Percentiles rank a stretch among this genome's conserved stretches.
These are phyloP conservation scores for Pinctada fucata DNA, from an alignment of 2,888 invertebrate species.

Conservation along the genomic window DNA sequence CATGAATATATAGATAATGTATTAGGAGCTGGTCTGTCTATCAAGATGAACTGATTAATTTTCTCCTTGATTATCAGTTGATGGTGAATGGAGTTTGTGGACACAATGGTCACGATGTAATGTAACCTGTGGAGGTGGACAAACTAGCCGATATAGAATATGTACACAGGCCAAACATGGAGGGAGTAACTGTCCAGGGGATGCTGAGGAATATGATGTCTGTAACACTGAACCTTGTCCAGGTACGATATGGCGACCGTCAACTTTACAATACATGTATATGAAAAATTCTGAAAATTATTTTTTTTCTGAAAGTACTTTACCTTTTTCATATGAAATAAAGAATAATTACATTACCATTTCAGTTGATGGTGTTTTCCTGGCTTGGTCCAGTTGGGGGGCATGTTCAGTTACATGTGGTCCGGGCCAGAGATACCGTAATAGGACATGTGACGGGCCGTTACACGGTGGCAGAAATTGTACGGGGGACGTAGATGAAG, in stretches of 20 bases:
- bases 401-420: conserved; percentile 69
- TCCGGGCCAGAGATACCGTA: conserved; percentile 60
- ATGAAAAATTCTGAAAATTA: no score
- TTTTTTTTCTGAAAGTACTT: no score
- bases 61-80: conserved; percentile 43
- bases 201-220: conserved; percentile 41
- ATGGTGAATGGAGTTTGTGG: conserved; percentile 61
- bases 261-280: no score
- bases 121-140: conserved; percentile 65
- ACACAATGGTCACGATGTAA: conserved; percentile 60
- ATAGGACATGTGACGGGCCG: conserved; percentile 61
- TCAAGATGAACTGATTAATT: no score
- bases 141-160: conserved; percentile 45
- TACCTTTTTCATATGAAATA: no score
- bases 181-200: conserved; percentile 61
- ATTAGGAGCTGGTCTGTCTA: no score
- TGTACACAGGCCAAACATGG: conserved; percentile 56
- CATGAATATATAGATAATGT: no score
- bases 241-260: conserved; percentile 36
- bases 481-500: conserved; percentile 52
- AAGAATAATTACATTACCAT: no score
- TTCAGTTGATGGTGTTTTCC: conserved; percentile 71
- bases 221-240: conserved; percentile 61
- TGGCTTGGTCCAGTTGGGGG: conserved; percentile 67
- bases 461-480: conserved; percentile 67